Conservation (phyloP, 2,113 vertebrate genomes). For the Trichechus manatus region DNA sequence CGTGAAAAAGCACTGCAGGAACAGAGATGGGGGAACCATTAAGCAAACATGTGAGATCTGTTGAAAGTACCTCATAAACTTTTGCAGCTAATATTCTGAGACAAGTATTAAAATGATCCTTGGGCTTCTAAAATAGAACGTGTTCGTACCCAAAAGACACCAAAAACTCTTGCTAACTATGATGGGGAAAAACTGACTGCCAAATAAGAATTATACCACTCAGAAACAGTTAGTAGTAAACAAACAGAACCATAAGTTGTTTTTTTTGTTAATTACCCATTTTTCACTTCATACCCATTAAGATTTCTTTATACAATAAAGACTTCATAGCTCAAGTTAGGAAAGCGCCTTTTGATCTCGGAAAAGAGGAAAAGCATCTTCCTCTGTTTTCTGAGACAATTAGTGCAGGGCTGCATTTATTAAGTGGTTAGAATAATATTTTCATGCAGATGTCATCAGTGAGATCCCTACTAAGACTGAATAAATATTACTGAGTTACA, state of each 20-base stretch:
- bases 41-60: constrained; percentile 33
- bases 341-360: neutral
- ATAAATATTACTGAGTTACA: neutral
- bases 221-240: constrained; percentile 62
- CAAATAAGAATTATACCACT: constrained; percentile 50
- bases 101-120: constrained; percentile 45
- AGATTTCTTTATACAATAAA: constrained; percentile 35
- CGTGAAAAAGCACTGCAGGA: neutral
- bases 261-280: neutral
- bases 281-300: neutral
- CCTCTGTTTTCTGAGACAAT: constrained; percentile 53
- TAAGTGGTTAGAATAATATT: constrained; percentile 27
- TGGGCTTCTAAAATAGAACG: constrained; percentile 66
- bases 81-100: constrained; percentile 39
- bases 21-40: neutral
- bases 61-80: constrained; percentile 66
- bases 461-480: neutral
- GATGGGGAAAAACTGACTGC: constrained; percentile 14
- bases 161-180: constrained; percentile 49
- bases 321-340: neutral
- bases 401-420: neutral
- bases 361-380: constrained; percentile 14
- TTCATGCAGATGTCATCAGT: neutral
- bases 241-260: constrained; percentile 46
- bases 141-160: constrained; percentile 49